Conservation (phyloP, 2,888 invertebrate genomes). For the Lasius platythorax region DNA sequence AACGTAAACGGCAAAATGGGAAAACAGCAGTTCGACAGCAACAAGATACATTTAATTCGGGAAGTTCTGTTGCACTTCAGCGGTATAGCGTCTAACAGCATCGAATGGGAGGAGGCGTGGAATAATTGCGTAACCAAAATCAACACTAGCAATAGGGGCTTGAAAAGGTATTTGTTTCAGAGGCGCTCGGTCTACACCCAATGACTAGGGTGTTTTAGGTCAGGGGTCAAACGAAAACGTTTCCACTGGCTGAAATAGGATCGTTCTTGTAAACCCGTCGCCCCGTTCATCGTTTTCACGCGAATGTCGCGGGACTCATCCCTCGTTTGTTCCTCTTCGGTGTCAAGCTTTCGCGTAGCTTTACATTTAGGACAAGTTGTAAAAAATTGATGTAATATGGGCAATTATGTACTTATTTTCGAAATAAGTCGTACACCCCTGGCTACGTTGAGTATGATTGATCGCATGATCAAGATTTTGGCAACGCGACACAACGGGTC, state of each 20-base stretch:
- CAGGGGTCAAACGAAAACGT: conserved; percentile 83
- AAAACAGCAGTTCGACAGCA: conserved; percentile 86
- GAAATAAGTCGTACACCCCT: no score
- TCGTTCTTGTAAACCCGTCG: conserved; percentile 54
- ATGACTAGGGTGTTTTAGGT: conserved; percentile 84
- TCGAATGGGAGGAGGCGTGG: conserved; percentile 86
- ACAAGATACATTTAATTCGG: conserved; percentile 85
- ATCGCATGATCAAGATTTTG: no score
- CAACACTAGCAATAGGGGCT: conserved; percentile 86
- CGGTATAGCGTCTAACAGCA: conserved; percentile 83
- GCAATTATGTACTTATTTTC: no score
- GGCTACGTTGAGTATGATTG: no score
- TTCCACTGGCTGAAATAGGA: conserved; percentile 82
- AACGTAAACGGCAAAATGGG: conserved; percentile 87
- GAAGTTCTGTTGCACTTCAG: conserved; percentile 85
- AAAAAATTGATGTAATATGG: conserved; percentile 34
- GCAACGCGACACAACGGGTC: no score
- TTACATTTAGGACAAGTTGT: conserved; percentile 47
- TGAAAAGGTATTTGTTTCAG: conserved; percentile 86
- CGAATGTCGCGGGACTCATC: conserved; percentile 48
- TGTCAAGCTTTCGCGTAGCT: conserved; percentile 40
- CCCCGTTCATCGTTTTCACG: conserved; percentile 36
- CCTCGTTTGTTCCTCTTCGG: conserved; percentile 51
- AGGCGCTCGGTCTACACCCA: conserved; percentile 83
- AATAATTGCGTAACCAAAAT: conserved; percentile 86